Conservation (phyloP, 92 coral and sea anemone species). For the Palythoa grandis region DNA sequence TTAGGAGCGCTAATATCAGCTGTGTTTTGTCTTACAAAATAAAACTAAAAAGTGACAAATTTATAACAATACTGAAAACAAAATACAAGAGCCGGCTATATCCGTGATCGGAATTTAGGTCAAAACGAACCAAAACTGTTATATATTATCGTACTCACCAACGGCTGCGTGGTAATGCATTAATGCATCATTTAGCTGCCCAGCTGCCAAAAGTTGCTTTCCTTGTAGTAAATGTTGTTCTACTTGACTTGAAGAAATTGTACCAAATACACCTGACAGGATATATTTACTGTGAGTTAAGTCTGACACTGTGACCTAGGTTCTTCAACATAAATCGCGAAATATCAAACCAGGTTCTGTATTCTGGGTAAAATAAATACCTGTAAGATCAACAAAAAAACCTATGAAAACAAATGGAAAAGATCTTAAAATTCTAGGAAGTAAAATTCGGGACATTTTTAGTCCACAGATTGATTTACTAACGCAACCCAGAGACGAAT, state of each 20-base stretch:
- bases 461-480: constrained; percentile 28
- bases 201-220: constrained; percentile 82
- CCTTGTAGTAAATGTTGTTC: constrained; percentile 93
- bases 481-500: not conserved
- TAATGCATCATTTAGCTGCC: constrained; percentile 93
- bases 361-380: constrained; percentile 44
- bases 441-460: constrained; percentile 69
- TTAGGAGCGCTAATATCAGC: not conserved
- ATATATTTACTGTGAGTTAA: not conserved
- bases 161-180: constrained; percentile 98
- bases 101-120: not conserved
- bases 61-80: not conserved
- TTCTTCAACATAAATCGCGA: not conserved
- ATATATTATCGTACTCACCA: constrained; percentile 59
- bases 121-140: not conserved
- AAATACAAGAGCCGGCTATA: not conserved
- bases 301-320: not conserved
- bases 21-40: not conserved
- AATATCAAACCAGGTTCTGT: not conserved
- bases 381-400: constrained; percentile 58
- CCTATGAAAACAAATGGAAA: constrained; percentile 60
- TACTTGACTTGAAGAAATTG: constrained; percentile 75
- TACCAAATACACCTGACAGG: constrained; percentile 71
- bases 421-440: constrained; percentile 67
- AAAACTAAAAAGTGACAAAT: constrained; percentile 22